Evolutionary conservation across 2,797 vertebrate genomes (phyloP), one percentile per base, ranked within the genome.

Genomic region (Triplophysa yarkandensis): DNA sequence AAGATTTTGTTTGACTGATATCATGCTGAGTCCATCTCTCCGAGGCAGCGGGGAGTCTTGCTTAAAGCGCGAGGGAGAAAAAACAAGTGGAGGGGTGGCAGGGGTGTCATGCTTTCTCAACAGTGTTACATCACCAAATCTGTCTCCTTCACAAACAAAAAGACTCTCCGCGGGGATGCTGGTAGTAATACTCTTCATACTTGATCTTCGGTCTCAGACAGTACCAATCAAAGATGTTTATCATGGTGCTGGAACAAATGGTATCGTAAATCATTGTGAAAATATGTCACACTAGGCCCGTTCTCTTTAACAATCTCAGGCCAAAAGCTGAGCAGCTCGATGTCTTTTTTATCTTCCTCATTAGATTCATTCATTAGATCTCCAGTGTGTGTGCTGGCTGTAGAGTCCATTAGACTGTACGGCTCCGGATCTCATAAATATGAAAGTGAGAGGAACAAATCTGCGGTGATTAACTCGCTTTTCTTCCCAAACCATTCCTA

Each of bases 391-490:
- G 23, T 57, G 25, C 16, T 74, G 68, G 80, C 80, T 73, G 78
- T 69, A 74, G 75, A 79, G 77, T 78, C 55, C 78, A 82, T 77
- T 77, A 85, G 77, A 81, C 78, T 30, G 17, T 67, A 79, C 13
- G 76, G 81, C 75, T 70, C 74, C 78, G 84, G 80, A 87, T 83
- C 77, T 76, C 54, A 70, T 71, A 79, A 71, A 74, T 83, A 85
- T 85, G 73, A 83, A 86, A 85, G 78, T 78, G 65, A 54, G 52
- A 81, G 82, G 79, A 84, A 83, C 80, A 84, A 85, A 87, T 84
- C 81, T 84, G 77, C 82, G 77, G 75, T 81, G 83, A 88, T 89
- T 89, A 89, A 80, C 62, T 83, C 74, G 11, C 77, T 77, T 85
- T 86, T 85, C 82, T 83, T 83, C 75, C 74, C 83, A 55, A 72